Conservation (phyloP, 2,113 vertebrate species). For the Pogona vitticeps region DNA sequence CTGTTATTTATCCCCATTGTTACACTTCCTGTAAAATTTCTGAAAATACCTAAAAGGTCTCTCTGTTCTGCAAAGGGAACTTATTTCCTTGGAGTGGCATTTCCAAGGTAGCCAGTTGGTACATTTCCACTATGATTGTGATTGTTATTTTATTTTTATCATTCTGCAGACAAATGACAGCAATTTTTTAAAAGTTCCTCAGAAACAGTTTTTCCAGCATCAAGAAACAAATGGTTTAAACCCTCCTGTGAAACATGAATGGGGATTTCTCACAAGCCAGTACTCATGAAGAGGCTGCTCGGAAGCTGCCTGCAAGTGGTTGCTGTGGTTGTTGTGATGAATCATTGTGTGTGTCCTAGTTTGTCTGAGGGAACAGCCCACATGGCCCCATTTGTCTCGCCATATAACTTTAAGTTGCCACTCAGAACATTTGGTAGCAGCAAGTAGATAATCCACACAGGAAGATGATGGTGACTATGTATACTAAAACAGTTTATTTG, state of each 20-base stretch:
- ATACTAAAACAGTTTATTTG: not conserved
- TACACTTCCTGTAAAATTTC: constrained; percentile 62
- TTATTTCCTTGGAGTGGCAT: constrained; percentile 35
- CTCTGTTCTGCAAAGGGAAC: constrained; percentile 42
- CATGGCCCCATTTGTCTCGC: not conserved
- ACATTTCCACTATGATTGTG: not conserved
- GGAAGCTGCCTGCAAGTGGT: not conserved
- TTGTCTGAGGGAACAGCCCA: not conserved
- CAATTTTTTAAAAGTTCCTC: not conserved
- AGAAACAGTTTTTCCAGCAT: not conserved
- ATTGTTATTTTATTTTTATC: not conserved
- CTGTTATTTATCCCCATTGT: constrained; percentile 68
- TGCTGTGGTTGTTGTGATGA: not conserved
- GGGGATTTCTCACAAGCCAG: not conserved
- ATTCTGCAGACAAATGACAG: not conserved
- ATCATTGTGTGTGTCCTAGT: not conserved
- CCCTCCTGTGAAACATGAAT: not conserved
- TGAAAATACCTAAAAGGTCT: constrained; percentile 53
- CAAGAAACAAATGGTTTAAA: not conserved
- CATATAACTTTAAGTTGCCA: not conserved
- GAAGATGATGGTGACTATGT: not conserved
- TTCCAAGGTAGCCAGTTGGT: constrained; percentile 34
- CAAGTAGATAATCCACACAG: not conserved
- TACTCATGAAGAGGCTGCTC: not conserved
- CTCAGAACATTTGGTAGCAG: not conserved